Base-by-base conservation (phyloP, 2,888 invertebrate species). In the Azorinus chamasolen region DNA sequence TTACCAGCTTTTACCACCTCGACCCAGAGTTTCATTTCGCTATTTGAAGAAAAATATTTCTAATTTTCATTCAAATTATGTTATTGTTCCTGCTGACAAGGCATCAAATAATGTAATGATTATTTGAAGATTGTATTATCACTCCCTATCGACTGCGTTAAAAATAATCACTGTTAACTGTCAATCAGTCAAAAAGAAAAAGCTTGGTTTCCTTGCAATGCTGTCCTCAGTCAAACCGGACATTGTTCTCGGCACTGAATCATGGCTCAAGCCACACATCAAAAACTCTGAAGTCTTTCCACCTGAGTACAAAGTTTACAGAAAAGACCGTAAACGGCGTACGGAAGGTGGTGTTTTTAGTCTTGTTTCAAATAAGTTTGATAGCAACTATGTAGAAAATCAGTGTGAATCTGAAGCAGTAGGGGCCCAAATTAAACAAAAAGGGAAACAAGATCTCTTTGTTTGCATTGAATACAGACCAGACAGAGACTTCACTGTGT, bases 171-270 rank as follows among this genome's bases (percentile, higher is more conserved):
- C 54, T 4, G 46, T 46, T 14, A 64, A 64, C 37, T 46, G 54
- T 46, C 55, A 48, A 55, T 55, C 65, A 5, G 46, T 57, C 3
- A 65, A 57, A 57, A 65, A 57, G 57, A 57, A 65, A 48, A 32
- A 57, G 5, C 48, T 50, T 6, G 57, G n/a, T 41, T 41, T 41
- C 16, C 10, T 41, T 10, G 16, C 41, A 12, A 41, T 41, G 41
- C 41, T 41, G 16, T 41, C 41, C 16, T 12, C 41, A 12, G 16
- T 41, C 41, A 41, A 41, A 16, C 41, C 41, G 10, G 41, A 41
- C 16, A 41, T 41, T 14, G 41, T 41, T 10, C 41, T 41, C 10
- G 41, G 41, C 41, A n/a, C n/a, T n/a, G n/a, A 41, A 16, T 41
- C 41, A 16, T 41, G 41, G 16, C 41, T 41, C 10, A 41, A 41